Conservation (phyloP, 2,888 invertebrate species). For the Apamea epomidion region DNA sequence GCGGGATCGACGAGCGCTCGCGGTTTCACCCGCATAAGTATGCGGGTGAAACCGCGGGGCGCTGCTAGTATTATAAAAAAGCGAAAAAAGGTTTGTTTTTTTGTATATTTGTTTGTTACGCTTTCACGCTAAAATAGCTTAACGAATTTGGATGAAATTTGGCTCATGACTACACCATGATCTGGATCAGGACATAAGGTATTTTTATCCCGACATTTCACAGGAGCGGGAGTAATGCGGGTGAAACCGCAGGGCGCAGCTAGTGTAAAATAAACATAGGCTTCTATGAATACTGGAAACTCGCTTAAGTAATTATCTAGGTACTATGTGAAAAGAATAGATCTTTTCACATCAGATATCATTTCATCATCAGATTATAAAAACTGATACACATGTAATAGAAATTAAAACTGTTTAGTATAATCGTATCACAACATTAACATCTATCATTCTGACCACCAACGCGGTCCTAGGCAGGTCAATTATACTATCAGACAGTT, state of each 20-base stretch:
- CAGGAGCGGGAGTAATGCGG: not conserved
- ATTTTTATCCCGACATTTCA: not conserved
- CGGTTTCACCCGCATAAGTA: too few relatives aligned
- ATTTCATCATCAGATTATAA: slow-evolving; percentile 28
- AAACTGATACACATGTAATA: slow-evolving; percentile 51
- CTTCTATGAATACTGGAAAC: not conserved
- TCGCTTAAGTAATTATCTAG: not conserved
- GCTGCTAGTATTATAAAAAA: too few relatives aligned
- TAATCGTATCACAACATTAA: slow-evolving; percentile 72
- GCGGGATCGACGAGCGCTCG: too few relatives aligned
- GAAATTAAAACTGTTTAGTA: slow-evolving; percentile 67
- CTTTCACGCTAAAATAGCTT: not conserved
- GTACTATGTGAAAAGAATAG: not conserved
- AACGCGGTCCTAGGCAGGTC: slow-evolving; percentile 78
- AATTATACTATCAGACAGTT: slow-evolving; percentile 79
- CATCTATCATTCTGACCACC: slow-evolving; percentile 85
- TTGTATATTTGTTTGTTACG: not conserved
- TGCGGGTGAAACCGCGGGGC: too few relatives aligned
- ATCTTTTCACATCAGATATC: slow-evolving; percentile 38
- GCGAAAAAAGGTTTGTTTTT: too few relatives aligned
- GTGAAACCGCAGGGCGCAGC: not conserved
- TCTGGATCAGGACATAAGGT: not conserved
- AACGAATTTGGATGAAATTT: not conserved
- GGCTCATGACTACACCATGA: not conserved
- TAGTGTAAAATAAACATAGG: not conserved